Evolutionary conservation across 2,888 invertebrate genomes (phyloP).

Genomic region (Tinea pellionella): DNA sequence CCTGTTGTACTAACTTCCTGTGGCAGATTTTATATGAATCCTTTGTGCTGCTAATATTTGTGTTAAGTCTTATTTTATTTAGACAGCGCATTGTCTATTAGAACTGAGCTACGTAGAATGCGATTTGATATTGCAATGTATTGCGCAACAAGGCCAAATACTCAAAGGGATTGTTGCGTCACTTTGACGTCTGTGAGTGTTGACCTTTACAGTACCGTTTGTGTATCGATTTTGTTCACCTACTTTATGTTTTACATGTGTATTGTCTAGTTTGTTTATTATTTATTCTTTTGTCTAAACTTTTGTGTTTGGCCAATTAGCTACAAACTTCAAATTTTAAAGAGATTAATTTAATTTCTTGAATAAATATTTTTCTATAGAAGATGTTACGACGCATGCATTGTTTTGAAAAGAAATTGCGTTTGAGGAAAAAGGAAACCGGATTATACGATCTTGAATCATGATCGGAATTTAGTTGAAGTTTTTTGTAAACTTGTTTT

Average conservation of each 20-base stretch:
- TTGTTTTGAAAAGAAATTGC: background rate
- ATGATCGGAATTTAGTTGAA: background rate
- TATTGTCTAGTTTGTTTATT: background rate
- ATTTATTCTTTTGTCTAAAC: background rate
- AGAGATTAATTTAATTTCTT: no score
- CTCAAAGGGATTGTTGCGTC: conserved; percentile 40
- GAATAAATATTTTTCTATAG: no score
- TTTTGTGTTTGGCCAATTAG: background rate
- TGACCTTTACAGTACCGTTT: conserved; percentile 47
- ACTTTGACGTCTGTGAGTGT: conserved; percentile 32
- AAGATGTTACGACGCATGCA: background rate
- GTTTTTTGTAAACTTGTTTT: background rate
- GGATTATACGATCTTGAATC: background rate
- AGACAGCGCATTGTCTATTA: background rate
- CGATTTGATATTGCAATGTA: conserved; percentile 29
- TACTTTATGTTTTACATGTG: background rate
- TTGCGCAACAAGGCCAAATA: conserved; percentile 52
- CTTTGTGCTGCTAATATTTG: no score
- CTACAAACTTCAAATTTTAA: no score
- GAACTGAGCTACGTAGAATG: background rate
- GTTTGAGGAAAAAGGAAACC: background rate
- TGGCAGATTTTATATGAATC: no score
- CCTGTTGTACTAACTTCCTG: no score
- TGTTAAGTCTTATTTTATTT: no score
- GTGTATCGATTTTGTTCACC: conserved; percentile 39